Conservation (phyloP, 2,113 vertebrate species). For the Gallinago jamesoni region DNA sequence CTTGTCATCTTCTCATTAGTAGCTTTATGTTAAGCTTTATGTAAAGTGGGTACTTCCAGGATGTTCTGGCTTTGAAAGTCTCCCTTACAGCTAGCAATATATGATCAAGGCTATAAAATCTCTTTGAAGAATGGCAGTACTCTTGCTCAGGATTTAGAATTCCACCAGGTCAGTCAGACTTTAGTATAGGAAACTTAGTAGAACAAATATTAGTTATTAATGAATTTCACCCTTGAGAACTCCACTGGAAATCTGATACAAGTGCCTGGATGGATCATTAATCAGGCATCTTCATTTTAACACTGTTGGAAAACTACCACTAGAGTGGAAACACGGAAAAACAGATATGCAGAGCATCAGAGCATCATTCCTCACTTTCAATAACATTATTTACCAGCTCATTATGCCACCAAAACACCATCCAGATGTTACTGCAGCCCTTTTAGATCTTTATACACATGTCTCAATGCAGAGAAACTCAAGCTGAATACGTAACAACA, state of each 20-base stretch:
- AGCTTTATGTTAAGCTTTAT: not conserved
- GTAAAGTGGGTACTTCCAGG: not conserved
- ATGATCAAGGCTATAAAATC: not conserved
- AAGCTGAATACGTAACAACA: not conserved
- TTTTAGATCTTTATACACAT: not conserved
- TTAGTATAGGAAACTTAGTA: not conserved
- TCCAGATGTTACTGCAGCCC: constrained; percentile 14
- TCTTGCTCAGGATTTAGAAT: not conserved
- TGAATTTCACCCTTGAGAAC: not conserved
- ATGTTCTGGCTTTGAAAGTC: not conserved
- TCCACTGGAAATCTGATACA: not conserved
- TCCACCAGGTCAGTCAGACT: not conserved
- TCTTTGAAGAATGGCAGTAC: not conserved
- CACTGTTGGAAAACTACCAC: not conserved
- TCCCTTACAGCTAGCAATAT: not conserved
- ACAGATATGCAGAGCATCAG: not conserved
- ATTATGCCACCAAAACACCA: constrained; percentile 11
- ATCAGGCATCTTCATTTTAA: not conserved
- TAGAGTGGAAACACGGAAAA: not conserved
- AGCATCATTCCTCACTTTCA: constrained; percentile 1
- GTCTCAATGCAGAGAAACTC: not conserved
- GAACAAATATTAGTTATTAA: constrained; percentile 33
- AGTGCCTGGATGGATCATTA: not conserved
- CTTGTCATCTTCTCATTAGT: not conserved
- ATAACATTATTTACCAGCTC: constrained; percentile 3